Base-by-base conservation (phyloP, 2,113 vertebrate genomes). In the Pachypanchax playfairii region DNA sequence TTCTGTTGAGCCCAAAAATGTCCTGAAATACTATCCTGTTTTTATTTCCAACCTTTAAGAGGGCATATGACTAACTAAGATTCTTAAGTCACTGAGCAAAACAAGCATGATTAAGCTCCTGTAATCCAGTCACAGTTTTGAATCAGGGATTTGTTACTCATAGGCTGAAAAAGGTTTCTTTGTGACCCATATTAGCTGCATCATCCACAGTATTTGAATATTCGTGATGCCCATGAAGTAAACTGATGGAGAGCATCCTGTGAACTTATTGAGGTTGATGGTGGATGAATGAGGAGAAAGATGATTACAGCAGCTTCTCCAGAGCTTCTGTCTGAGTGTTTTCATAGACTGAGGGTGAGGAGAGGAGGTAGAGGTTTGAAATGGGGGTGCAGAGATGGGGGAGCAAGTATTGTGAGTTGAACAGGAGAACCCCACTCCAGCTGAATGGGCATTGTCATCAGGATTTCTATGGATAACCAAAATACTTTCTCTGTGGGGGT, bases 381-480 rank as follows among this genome's bases (percentile, higher is more conserved):
- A 18, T 14, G 44, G 51, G 52, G 73, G 67, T n/a, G 62, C 17
- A 11, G 63, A 33, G 28, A 63, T 59, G 73, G 78, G 63, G 54
- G 52, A 50, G 62, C 50, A 38, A 48, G 84, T 80, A 86, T 87
- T 88, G 85, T 90, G 81, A 80, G 82, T 33, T 75, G 83, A 86
- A 80, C 84, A 85, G 89, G 83, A 61, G 85, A 86, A 81, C 69
- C 83, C 86, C 87, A 83, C 76, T 86, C 79, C 49, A 21, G 73
- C 62, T 89, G 87, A 91, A 91, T 85, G 76, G 87, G 79, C 64
- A 89, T 91, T 91, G 89, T 91, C 85, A 89, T 91, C 82, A 86
- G 83, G 83, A 87, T 89, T 90, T 91, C 88, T 86, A 87, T 87
- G 82, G 85, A 76, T 68, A 74, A 84, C 83, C 78, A 88, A 89